Conservation (phyloP, 2,888 invertebrate genomes). For the Axea sp. region DNA sequence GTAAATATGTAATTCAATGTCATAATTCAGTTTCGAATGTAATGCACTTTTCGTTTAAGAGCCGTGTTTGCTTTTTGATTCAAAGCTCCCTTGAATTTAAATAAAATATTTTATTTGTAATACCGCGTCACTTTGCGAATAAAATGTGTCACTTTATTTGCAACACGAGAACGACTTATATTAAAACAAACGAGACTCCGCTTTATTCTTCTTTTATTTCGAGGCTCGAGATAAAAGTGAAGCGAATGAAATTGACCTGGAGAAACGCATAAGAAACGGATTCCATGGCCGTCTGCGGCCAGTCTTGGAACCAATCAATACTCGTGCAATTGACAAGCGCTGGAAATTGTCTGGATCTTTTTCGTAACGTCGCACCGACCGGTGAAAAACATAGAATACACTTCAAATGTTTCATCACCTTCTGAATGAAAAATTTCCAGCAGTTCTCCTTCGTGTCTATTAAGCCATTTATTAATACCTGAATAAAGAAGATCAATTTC, state of each 20-base stretch:
- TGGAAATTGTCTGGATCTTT: conserved; percentile 95
- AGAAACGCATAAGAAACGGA: conserved; percentile 93
- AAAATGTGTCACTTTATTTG: no score
- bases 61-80: no score
- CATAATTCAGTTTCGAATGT: no score
- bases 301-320: conserved; percentile 98
- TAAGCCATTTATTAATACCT: conserved; percentile 90
- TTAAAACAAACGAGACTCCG: neutral
- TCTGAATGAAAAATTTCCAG: conserved; percentile 96
- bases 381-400: conserved; percentile 96
- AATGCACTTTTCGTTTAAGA: no score
- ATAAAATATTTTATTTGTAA: no score
- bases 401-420: conserved; percentile 88
- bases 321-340: conserved; percentile 95
- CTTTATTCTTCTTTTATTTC: no score
- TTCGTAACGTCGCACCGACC: conserved; percentile 92
- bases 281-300: conserved; percentile 94
- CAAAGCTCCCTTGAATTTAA: no score
- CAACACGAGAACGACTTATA: neutral
- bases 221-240: neutral
- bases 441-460: conserved; percentile 94
- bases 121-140: no score
- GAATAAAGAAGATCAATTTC: no score
- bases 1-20: no score
- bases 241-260: conserved; percentile 80